Conservation (phyloP, 2,113 vertebrate genomes). For the Reinhardtius hippoglossoides region DNA sequence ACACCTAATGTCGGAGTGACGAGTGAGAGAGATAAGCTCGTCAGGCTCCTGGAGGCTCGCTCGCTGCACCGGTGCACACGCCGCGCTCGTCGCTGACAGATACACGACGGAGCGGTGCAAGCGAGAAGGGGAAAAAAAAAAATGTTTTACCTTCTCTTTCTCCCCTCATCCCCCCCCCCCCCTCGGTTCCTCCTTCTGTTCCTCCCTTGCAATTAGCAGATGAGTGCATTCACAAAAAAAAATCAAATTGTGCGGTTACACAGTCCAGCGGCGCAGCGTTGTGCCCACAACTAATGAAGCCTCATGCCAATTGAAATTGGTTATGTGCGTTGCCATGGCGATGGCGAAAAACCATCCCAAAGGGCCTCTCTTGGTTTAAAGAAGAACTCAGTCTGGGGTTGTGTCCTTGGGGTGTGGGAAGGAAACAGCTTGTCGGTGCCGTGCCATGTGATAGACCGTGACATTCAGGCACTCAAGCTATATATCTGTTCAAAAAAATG, state of each 20-base stretch:
- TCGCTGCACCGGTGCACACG: constrained; percentile 50
- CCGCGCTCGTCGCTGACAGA: constrained; percentile 59
- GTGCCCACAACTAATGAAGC: constrained; percentile 56
- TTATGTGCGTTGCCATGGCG: constrained; percentile 55
- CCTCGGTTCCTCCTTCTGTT: not conserved
- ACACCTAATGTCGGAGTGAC: constrained; percentile 66
- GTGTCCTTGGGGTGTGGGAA: not conserved
- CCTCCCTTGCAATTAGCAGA: constrained; percentile 56
- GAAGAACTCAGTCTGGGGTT: constrained; percentile 15
- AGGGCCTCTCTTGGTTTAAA: constrained; percentile 41
- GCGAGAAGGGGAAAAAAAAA: not conserved
- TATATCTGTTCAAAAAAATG: not conserved
- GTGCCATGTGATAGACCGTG: not conserved
- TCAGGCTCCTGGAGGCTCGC: constrained; percentile 58
- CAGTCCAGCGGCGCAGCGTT: constrained; percentile 21
- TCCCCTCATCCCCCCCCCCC: not conserved
- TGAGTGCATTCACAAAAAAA: constrained; percentile 11
- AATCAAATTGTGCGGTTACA: not conserved
- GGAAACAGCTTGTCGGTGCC: constrained; percentile 20
- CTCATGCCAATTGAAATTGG: constrained; percentile 46
- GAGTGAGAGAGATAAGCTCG: constrained; percentile 73
- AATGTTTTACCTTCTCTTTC: constrained; percentile 13
- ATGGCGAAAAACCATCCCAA: constrained; percentile 34
- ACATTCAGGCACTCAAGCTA: not conserved
- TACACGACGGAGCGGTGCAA: constrained; percentile 34